These are phyloP conservation scores for Cotesia vestalis DNA, from an alignment of 1,140 invertebrate species.

Conservation along the genomic window DNA sequence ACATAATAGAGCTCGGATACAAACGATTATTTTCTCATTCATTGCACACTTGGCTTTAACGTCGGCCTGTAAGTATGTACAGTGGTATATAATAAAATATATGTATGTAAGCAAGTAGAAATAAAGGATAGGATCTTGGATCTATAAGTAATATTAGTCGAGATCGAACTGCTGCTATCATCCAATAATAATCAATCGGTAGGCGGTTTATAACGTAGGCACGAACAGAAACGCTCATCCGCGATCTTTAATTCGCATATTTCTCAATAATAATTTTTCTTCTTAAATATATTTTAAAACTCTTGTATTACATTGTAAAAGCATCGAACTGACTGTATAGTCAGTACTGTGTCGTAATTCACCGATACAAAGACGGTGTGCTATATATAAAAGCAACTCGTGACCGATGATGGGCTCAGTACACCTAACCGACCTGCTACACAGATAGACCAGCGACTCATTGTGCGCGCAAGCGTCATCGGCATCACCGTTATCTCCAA, in stretches of 20 bases:
- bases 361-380: conserved; percentile 6
- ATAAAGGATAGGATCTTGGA: too few relatives aligned
- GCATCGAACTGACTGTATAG: too few relatives aligned
- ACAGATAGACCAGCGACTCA: conserved; percentile 13
- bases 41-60: conserved; percentile 3
- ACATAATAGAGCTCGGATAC: not conserved
- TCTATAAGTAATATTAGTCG: not conserved
- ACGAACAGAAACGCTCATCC: not conserved
- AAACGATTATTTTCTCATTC: conserved; percentile 18
- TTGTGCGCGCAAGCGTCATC: conserved; percentile 14
- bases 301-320: too few relatives aligned
- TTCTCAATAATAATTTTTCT: conserved; percentile 6
- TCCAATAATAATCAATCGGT: conserved; percentile 7
- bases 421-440: conserved; percentile 22
- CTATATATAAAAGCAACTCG: not conserved
- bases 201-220: conserved; percentile 1
- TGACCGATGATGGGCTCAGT: conserved; percentile 12
- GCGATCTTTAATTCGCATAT: conserved; percentile 14
- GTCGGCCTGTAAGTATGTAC: too few relatives aligned
- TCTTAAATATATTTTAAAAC: not conserved
- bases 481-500: conserved; percentile 25
- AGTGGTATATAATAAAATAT: too few relatives aligned
- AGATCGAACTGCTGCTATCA: not conserved
- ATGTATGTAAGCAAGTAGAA: not conserved
- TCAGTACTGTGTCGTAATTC: conserved; percentile 7